Conservation (phyloP, 2,888 invertebrate genomes). For the Heteromurus nitidus region DNA sequence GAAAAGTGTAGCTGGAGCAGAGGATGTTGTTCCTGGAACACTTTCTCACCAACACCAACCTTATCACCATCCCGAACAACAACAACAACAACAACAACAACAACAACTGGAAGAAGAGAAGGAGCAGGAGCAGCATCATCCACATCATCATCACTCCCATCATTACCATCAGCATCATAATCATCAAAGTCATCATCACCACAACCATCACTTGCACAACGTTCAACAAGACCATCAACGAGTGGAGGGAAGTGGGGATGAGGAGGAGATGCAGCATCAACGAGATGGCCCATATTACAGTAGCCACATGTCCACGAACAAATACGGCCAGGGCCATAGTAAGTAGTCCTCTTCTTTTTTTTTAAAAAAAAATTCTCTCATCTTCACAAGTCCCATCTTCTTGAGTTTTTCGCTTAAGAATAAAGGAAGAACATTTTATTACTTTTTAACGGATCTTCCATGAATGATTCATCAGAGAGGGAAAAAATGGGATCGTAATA, state of each 20-base stretch:
- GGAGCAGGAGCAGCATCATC: constrained; percentile 7
- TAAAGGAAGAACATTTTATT: neutral
- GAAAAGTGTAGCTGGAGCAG: no score
- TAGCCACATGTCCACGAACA: constrained; percentile 44
- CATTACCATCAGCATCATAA: constrained; percentile 31
- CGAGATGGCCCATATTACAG: constrained; percentile 40
- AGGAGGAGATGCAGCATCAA: constrained; percentile 36
- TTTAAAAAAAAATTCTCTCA: no score
- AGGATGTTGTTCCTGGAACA: no score
- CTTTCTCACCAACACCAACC: constrained; percentile 22
- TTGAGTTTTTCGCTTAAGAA: no score
- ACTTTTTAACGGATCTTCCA: constrained; percentile 7
- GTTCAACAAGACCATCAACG: constrained; percentile 4
- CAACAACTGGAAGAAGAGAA: neutral
- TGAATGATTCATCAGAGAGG: constrained; percentile 48
- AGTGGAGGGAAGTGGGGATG: constrained; percentile 4
- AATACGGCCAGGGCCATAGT: constrained; percentile 51
- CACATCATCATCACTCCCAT: constrained; percentile 40
- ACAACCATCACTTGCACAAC: constrained; percentile 49
- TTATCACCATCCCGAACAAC: neutral
- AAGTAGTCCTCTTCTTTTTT: constrained; percentile 14
- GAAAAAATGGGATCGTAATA: neutral
- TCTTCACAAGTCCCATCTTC: no score
- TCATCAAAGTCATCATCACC: constrained; percentile 54
- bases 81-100: constrained; percentile 1